Base-by-base conservation (phyloP, 2,888 invertebrate genomes). In the Thumatha senex region DNA sequence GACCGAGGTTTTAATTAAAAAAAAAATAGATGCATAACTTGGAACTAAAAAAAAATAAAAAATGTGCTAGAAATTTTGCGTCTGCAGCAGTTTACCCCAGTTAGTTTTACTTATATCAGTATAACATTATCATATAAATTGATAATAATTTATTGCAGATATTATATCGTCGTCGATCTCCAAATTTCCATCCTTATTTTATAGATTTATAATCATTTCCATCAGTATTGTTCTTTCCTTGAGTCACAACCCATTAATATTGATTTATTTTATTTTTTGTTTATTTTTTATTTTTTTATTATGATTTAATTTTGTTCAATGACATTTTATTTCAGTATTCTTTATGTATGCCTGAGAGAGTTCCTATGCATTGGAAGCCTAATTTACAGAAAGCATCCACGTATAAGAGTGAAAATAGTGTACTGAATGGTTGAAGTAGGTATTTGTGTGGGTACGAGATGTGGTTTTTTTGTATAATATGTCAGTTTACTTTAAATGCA, bases 321-420 rank as follows among this genome's bases (percentile, higher is more conserved):
- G 77, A 78, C 71, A 74, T 76, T 62, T 78, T 80, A 82, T 90
- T 92, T 86, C 92, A 92, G 92, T 92, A 84, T 84, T 85, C 88
- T 84, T 86, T 92, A 80, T 90, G 89, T 91, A 92, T 92, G 92
- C 92, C 92, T 78, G 89, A 90, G 80, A 89, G 92, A 89, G 87
- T 92, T 76, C 87, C 90, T 76, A 91, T 92, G 88, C 86, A 90
- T 86, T 92, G 92, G 91, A 89, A 90, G 82, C 91, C 92, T 81
- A 91, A 91, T 86, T 89, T 92, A 84, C 85, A 83, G 83, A 92
- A 91, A 89, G 88, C 91, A 85, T 89, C 91, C 82, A 90, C 89
- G 76, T 90, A 90, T 89, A 92, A 90, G 83, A 92, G 92, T 85
- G 91, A 91, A 89, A 92, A 91, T 92, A 91, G 92, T 87, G 89